Evolutionary conservation across 92 coral and sea anemone genomes (phyloP).

Genomic region (Parazoanthus swiftii): DNA sequence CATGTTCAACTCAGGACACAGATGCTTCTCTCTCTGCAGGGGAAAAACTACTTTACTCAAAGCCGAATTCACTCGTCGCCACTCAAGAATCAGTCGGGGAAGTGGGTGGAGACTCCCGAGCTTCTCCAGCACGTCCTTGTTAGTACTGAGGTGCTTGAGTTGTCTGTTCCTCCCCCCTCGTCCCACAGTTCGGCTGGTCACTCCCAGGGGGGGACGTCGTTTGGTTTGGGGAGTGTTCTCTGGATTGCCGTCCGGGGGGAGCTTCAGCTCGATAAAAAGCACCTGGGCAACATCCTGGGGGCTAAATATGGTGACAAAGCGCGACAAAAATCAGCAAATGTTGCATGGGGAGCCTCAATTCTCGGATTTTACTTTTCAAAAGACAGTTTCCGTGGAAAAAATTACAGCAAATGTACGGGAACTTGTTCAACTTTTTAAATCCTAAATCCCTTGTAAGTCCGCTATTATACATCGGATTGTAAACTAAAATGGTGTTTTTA

Average conservation of each 20-base stretch:
- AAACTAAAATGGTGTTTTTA: too few species aligned
- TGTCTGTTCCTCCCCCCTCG: conserved; percentile 60
- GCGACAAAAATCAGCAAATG: background rate
- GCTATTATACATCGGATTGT: too few species aligned
- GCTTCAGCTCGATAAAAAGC: conserved; percentile 84
- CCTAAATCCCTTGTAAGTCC: too few species aligned
- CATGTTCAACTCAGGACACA: conserved; percentile 68
- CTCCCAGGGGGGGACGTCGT: conserved; percentile 67
- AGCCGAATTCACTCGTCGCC: conserved; percentile 96
- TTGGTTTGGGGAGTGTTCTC: conserved; percentile 51
- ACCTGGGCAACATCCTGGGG: conserved; percentile 89
- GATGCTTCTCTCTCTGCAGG: conserved; percentile 75
- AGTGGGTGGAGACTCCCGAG: conserved; percentile 86
- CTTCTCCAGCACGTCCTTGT: conserved; percentile 87
- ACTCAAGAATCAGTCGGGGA: conserved; percentile 82
- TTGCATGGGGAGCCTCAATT: too few species aligned
- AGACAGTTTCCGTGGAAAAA: too few species aligned
- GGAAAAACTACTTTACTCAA: conserved; percentile 94
- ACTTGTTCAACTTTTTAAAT: too few species aligned
- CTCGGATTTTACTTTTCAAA: too few species aligned
- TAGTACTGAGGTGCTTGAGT: conserved; percentile 84
- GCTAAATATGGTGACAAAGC: conserved; percentile 21
- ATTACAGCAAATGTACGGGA: too few species aligned
- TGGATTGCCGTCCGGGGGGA: conserved; percentile 84
- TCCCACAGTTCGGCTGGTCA: conserved; percentile 66